Evolutionary conservation across 2,113 vertebrate species (phyloP).

Genomic region (Podarcis cretensis): DNA sequence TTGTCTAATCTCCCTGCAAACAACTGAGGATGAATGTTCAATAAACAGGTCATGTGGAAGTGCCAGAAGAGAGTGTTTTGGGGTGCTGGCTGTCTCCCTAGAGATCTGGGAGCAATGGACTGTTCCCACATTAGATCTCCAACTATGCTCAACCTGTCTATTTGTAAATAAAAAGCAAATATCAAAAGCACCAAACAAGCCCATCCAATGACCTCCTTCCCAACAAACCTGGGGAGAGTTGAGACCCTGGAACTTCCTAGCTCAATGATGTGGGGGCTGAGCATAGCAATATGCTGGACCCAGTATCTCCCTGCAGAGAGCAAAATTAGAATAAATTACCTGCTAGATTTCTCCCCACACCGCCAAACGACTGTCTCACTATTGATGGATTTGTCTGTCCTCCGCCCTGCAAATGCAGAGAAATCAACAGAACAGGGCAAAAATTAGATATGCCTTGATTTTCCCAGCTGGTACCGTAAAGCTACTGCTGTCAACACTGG

Average conservation of each 20-base stretch:
- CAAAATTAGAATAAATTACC: conserved; percentile 71
- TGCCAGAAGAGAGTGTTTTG: too few species aligned
- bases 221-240: background rate
- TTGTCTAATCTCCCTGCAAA: too few species aligned
- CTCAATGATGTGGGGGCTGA: background rate
- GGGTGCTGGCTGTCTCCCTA: too few species aligned
- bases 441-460: background rate
- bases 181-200: background rate
- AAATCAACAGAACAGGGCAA: conserved; percentile 23
- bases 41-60: too few species aligned
- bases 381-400: conserved; percentile 87
- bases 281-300: background rate
- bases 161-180: too few species aligned
- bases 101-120: too few species aligned
- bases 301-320: conserved; percentile 1
- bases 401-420: conserved; percentile 73
- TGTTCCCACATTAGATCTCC: too few species aligned
- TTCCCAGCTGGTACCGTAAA: background rate
- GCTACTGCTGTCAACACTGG: background rate
- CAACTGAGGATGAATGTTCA: too few species aligned
- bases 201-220: background rate
- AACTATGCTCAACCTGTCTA: too few species aligned
- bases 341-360: conserved; percentile 90
- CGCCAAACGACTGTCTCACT: conserved; percentile 85
- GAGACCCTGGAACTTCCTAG: background rate